phyloP scores from a whole-genome alignment of 2,797 vertebrate species.

The Arrhamphus sclerolepis region DNA sequence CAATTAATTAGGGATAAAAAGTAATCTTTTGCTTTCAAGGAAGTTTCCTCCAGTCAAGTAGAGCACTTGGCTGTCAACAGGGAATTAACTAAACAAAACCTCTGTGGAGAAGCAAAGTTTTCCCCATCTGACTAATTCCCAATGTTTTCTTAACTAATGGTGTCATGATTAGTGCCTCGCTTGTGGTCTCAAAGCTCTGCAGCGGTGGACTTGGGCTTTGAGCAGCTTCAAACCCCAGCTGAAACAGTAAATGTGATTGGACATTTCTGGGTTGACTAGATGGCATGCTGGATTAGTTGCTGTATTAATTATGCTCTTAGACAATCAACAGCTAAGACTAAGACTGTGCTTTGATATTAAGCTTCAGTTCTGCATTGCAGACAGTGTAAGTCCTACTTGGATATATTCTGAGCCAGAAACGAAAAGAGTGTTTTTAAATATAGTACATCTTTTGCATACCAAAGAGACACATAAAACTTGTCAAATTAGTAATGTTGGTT shows the following conservation, averaged over 20 bases:
- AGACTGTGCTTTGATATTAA: constrained; percentile 70
- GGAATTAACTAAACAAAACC: constrained; percentile 85
- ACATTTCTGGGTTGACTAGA: constrained; percentile 80
- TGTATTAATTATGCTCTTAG: constrained; percentile 78
- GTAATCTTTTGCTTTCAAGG: constrained; percentile 76
- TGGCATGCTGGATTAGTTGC: constrained; percentile 75
- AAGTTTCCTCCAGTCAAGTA: constrained; percentile 70
- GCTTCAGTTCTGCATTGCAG: constrained; percentile 48
- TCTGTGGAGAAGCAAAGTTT: constrained; percentile 73
- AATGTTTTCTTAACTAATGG: constrained; percentile 78
- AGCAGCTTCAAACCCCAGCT: constrained; percentile 63
- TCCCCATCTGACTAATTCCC: constrained; percentile 75
- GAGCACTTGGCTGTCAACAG: constrained; percentile 79
- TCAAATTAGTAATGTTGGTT: constrained; percentile 65
- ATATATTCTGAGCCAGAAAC: constrained; percentile 49
- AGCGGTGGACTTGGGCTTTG: constrained; percentile 60
- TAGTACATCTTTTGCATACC: constrained; percentile 70
- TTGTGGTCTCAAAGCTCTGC: constrained; percentile 72
- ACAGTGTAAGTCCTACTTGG: constrained; percentile 52
- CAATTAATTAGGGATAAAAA: constrained; percentile 84
- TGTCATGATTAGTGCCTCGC: constrained; percentile 71
- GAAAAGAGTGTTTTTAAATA: constrained; percentile 66
- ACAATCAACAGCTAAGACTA: constrained; percentile 78
- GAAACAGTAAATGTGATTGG: constrained; percentile 73
- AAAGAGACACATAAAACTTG: constrained; percentile 61